Evolutionary conservation across 2,888 invertebrate genomes (phyloP).

Genomic region (Dysmachus trigonus): DNA sequence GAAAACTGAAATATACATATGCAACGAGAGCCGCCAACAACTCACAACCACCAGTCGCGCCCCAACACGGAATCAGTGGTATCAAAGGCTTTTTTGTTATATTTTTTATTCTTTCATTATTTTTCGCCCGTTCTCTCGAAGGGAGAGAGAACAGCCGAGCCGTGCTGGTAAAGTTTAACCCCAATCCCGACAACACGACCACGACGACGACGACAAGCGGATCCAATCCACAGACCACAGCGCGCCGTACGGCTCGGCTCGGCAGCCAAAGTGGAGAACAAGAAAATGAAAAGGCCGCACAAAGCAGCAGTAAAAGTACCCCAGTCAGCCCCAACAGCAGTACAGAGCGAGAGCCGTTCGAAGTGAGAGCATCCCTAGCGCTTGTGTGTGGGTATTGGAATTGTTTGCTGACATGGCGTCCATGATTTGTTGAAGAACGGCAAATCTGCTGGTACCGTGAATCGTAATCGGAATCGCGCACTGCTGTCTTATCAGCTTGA

Average conservation of each 20-base stretch:
- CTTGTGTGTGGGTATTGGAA: slow-evolving; percentile 6
- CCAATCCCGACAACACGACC: neutral
- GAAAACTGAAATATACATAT: neutral
- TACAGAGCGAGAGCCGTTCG: neutral
- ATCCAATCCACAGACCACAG: too few relatives aligned
- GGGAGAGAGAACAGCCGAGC: slow-evolving; percentile 15
- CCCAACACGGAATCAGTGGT: neutral
- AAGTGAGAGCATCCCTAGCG: neutral
- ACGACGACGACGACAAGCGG: neutral
- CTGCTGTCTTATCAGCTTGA: neutral
- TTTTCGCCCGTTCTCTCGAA: neutral
- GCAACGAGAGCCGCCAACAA: neutral
- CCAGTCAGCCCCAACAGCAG: neutral
- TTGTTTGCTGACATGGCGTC: slow-evolving; percentile 48
- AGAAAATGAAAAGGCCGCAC: neutral
- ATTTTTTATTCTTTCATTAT: neutral
- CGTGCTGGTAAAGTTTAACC: slow-evolving; percentile 14
- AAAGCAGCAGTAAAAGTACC: neutral
- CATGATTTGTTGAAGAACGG: slow-evolving; percentile 34
- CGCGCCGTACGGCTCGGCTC: neutral
- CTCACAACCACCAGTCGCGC: neutral
- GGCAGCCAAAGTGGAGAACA: neutral
- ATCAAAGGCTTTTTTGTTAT: neutral
- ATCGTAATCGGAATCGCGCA: neutral
- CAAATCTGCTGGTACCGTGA: neutral